A percentile compares a stretch with the other conserved stretches of the same genome.
Conservation (phyloP, 2,888 invertebrate species). For the Bembecia ichneumoniformis region DNA sequence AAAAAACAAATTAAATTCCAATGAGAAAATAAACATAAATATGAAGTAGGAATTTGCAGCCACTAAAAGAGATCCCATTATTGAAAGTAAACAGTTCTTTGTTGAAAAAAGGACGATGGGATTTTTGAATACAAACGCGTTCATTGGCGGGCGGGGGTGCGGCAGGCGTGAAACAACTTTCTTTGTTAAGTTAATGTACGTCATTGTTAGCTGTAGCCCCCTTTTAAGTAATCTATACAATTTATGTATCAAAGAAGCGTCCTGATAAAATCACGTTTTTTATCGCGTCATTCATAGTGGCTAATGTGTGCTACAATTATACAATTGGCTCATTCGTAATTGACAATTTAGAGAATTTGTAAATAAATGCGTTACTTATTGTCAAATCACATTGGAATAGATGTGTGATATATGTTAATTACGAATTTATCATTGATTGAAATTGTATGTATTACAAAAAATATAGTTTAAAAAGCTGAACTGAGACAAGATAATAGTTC, state of each 20-base stretch:
- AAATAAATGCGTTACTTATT: no score
- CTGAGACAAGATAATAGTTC: no score
- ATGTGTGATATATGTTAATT: no score
- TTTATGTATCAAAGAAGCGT: not conserved
- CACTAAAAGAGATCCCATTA: conserved; percentile 9
- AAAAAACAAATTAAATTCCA: conserved; percentile 8
- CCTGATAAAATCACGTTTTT: not conserved
- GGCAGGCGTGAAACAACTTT: conserved; percentile 1
- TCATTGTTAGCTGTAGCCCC: conserved; percentile 1
- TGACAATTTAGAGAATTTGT: not conserved
- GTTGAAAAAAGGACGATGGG: conserved; percentile 3
- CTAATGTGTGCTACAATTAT: not conserved
- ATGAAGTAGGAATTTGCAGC: conserved; percentile 1
- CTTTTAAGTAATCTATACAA: conserved; percentile 4
- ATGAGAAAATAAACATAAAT: conserved; percentile 3
- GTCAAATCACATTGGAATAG: no score
- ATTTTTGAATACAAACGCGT: not conserved
- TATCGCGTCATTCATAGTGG: not conserved
- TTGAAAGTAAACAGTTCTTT: conserved; percentile 14
- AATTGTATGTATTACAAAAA: no score
- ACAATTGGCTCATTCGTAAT: not conserved
- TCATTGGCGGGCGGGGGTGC: not conserved
- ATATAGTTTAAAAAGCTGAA: no score
- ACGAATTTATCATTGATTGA: no score
- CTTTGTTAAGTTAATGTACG: conserved; percentile 4